Conservation (phyloP, 30 jellyfish, hydroid and myxozoan species). For the Aurelia sp. region DNA sequence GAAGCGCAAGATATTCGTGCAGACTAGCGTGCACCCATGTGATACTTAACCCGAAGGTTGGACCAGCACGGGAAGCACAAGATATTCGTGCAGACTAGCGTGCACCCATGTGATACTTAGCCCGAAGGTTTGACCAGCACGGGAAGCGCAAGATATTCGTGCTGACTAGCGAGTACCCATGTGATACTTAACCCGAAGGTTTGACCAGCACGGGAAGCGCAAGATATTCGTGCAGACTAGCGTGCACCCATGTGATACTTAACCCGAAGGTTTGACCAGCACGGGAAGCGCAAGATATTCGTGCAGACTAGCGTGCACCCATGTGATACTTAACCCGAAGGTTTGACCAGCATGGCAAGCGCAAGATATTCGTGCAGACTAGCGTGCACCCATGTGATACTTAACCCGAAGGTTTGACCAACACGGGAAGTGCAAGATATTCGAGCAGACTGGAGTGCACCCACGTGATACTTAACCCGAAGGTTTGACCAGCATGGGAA, state of each 20-base stretch:
- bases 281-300: neutral
- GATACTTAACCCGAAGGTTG: neutral
- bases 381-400: no score
- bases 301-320: neutral
- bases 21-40: neutral
- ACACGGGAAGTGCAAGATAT: no score
- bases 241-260: constrained; percentile 1
- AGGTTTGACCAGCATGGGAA: no score
- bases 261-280: constrained; percentile 1
- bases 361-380: no score
- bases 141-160: neutral
- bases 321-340: no score
- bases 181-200: constrained; percentile 4
- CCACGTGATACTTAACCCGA: no score
- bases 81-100: neutral
- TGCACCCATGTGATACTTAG: neutral
- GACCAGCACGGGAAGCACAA: neutral
- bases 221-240: neutral
- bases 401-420: no score
- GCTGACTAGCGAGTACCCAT: neutral
- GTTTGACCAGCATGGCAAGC: no score
- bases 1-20: neutral
- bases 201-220: constrained; percentile 5
- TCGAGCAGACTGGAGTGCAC: no score
- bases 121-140: constrained; percentile 2